A percentile compares a stretch with the other conserved stretches of the same genome.
Conservation (phyloP, 2,797 vertebrate genomes). For the Squalus acanthias region DNA sequence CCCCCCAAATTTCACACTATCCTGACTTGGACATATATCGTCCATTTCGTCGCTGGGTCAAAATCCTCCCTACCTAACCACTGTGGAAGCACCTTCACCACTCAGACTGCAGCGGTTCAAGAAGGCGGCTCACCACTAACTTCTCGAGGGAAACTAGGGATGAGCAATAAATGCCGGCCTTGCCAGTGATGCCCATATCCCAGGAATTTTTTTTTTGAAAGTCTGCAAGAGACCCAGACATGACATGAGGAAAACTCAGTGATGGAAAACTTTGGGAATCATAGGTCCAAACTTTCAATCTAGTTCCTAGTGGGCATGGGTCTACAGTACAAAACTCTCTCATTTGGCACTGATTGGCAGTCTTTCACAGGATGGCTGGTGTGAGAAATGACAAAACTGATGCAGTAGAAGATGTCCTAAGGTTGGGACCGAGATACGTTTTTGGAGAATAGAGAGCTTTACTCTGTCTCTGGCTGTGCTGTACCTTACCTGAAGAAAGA, state of each 20-base stretch:
- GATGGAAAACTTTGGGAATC: not conserved
- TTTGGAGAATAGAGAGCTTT: not conserved
- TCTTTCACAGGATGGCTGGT: not conserved
- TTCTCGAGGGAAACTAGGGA: not conserved
- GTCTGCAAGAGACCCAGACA: not conserved
- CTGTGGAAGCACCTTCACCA: not conserved
- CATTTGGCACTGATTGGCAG: not conserved
- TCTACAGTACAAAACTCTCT: not conserved
- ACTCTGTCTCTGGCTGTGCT: not conserved
- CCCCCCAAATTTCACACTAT: too few species aligned
- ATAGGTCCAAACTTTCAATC: not conserved
- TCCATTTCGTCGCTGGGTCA: not conserved
- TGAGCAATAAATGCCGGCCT: not conserved
- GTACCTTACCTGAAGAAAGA: not conserved
- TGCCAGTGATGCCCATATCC: not conserved
- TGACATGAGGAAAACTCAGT: not conserved
- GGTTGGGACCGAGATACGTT: not conserved
- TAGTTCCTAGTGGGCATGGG: too few species aligned
- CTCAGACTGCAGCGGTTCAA: not conserved
- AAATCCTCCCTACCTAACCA: not conserved
- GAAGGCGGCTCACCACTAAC: too few species aligned
- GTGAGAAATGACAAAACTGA: not conserved
- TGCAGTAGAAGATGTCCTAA: not conserved
- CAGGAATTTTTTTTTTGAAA: not conserved
- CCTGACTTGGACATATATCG: not conserved